A percentile compares a stretch with the other conserved stretches of the same genome.
Conservation (phyloP, 2,888 invertebrate species). For the Platynereis dumerilii region DNA sequence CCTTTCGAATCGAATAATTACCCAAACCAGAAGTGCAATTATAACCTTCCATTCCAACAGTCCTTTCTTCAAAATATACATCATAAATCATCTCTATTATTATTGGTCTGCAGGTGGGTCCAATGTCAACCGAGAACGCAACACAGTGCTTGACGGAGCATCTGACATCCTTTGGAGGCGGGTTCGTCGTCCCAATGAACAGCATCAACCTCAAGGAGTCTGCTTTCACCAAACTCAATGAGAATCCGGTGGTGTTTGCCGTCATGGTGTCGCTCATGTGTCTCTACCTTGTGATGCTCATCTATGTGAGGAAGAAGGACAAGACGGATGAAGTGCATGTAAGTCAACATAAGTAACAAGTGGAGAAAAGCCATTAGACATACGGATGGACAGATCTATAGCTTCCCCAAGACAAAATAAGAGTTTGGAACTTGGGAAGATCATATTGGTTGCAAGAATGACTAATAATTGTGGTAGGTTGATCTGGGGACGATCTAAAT, state of each 20-base stretch:
- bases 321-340: constrained; percentile 35
- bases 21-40: too few species aligned
- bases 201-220: constrained; percentile 38
- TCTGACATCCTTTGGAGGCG: constrained; percentile 33
- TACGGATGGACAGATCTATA: neutral
- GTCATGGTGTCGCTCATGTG: constrained; percentile 35
- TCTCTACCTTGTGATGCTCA: constrained; percentile 34
- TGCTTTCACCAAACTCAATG: constrained; percentile 40
- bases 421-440: too few species aligned
- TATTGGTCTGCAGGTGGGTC: constrained; percentile 43
- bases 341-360: constrained; percentile 7
- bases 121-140: constrained; percentile 35
- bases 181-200: constrained; percentile 38
- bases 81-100: too few species aligned
- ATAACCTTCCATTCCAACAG: too few species aligned
- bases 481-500: too few species aligned
- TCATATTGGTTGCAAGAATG: too few species aligned
- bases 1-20: too few species aligned
- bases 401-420: neutral
- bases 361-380: neutral
- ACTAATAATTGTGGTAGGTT: too few species aligned
- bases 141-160: constrained; percentile 41
- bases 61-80: too few species aligned
- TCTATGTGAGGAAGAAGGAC: constrained; percentile 38
- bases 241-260: constrained; percentile 40